Evolutionary conservation across 2,888 invertebrate species (phyloP), one percentile per base, ranked within the genome.

Genomic region (Leptinotarsa haldemani): DNA sequence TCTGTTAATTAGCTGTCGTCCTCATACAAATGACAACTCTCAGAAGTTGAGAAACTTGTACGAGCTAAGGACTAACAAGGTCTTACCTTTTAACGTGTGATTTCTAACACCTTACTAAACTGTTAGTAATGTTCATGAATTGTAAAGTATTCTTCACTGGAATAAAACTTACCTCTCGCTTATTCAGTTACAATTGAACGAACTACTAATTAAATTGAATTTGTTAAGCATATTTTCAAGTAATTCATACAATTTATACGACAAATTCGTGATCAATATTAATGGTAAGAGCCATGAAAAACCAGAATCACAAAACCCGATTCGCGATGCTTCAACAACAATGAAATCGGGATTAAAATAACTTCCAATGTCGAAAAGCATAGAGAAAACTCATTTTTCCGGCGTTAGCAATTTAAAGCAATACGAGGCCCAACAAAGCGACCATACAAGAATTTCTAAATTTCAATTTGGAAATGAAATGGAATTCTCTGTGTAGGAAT

Each of bases 401-500:
- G 74, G 71, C 71, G 77, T 72, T 76, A 71, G 78, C 79, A 78
- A 79, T 80, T 79, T 78, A 70, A 77, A 69, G 77, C 78, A 74
- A 76, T 76, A 79, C 78, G 79, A 78, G 80, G 77, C 73, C 74
- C 79, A 80, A 83, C 82, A 82, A 82, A 81, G 82, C 79, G 74
- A 75, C 82, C 80, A 82, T 82, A 79, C 81, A 79, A 80, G 83
- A 83, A 82, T 84, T 83, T 83, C 83, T 80, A 83, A 85, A 84
- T 84, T 85, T 84, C 84, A 84, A 85, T 85, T 84, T 83, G 83
- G 83, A 84, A 84, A 84, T 84, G 83, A 83, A 84, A 84, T 84
- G 82, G 83, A 85, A 84, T 85, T 85, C 83, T 82, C 67, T 78
- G 74, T 73, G 73, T 74, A 76, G 78, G 78, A 80, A 77, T 80